Percentiles rank a stretch among this genome's conserved stretches.
Evolutionary conservation across 2,888 invertebrate genomes (phyloP).

Genomic region (Epinotia ramella): DNA sequence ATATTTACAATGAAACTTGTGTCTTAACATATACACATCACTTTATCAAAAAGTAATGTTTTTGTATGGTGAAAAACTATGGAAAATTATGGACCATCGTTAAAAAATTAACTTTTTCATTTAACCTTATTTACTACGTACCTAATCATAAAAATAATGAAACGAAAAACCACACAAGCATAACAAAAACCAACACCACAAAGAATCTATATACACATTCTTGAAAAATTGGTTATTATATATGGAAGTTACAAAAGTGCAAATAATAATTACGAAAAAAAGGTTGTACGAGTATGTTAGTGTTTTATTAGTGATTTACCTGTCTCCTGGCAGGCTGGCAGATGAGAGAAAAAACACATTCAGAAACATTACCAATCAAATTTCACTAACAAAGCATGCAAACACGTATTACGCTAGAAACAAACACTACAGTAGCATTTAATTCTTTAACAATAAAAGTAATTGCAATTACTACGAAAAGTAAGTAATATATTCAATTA

Average conservation of each 20-base stretch:
- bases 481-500: slow-evolving; percentile 77
- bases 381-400: slow-evolving; percentile 78
- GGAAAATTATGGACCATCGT: background rate
- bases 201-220: background rate
- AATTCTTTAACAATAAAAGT: slow-evolving; percentile 65
- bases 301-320: slow-evolving; percentile 69
- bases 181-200: slow-evolving; percentile 47
- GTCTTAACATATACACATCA: background rate
- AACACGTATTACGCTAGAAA: slow-evolving; percentile 51
- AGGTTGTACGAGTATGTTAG: slow-evolving; percentile 55
- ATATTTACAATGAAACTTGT: background rate
- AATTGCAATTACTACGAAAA: slow-evolving; percentile 74
- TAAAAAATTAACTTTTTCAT: background rate
- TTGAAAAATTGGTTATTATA: background rate
- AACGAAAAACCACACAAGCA: slow-evolving; percentile 49
- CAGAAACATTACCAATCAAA: slow-evolving; percentile 82
- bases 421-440: slow-evolving; percentile 59
- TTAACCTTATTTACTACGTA: slow-evolving; percentile 26
- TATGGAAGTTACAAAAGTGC: slow-evolving; percentile 47
- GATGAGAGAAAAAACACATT: slow-evolving; percentile 85
- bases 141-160: slow-evolving; percentile 24
- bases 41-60: background rate
- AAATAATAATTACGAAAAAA: slow-evolving; percentile 46
- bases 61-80: background rate
- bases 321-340: slow-evolving; percentile 86